Evolutionary conservation across 2,888 invertebrate genomes (phyloP), one percentile per base, ranked within the genome.

Genomic region (Machimus rusticus): DNA sequence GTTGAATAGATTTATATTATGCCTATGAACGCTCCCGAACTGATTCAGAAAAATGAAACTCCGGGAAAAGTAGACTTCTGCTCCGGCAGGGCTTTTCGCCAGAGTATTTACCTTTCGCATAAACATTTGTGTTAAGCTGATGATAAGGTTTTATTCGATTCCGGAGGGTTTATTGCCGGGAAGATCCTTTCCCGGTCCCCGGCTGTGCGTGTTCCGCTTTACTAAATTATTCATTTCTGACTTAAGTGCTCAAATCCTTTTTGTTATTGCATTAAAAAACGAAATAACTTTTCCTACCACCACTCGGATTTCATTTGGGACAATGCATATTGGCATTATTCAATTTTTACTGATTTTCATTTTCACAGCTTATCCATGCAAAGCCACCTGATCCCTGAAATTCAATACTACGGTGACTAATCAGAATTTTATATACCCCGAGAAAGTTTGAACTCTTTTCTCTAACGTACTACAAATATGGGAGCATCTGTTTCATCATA

Each of bases 1-100:
- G 74, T 28, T 55, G 74, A 79, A 87, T 78, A 87, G 78, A 79
- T 87, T 79, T 87, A 86, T 86, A 86, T 86, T 76, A 79, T 74
- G 87, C 46, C 78, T 87, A 87, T 55, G 78, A 78, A 78, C 31
- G 46, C 55, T 37, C 79, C 66, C 79, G 87, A 87, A 87, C 79
- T 79, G 79, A 79, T 87, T 37, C 87, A 55, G 43, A 66, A 74
- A 87, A 87, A 37, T 55, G 43, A 57, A 78, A 55, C 76, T 28
- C 66, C 3, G 28, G 28, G 55, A 86, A 57, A 37, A 82, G 57
- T 82, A 82, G 82, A 82, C 55, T 82, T 82, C 57, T 57, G 57
- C 82, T 82, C 28, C 19, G 9, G 28, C 8, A 66, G 66, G 37
- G 57, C 57, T 82, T 82, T 37, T 82, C n/a, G 39, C 55, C 23